Evolutionary conservation across 2,797 vertebrate genomes (phyloP).

Genomic region (Xyrichtys novacula): DNA sequence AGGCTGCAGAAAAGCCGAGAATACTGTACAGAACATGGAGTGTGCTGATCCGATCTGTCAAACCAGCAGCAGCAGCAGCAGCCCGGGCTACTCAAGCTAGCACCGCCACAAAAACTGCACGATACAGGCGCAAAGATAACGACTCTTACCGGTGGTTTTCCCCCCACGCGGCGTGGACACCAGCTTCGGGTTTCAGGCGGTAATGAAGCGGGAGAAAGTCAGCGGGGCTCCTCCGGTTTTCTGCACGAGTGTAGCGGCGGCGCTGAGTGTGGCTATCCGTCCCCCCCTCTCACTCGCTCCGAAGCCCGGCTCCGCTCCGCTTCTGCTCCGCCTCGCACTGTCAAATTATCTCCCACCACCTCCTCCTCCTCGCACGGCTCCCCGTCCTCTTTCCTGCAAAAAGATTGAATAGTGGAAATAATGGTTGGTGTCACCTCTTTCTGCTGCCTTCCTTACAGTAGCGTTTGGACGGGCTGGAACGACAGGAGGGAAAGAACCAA

Average conservation of each 20-base stretch:
- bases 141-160: slow-evolving; percentile 72
- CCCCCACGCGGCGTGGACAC: slow-evolving; percentile 44
- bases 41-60: slow-evolving; percentile 78
- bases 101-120: slow-evolving; percentile 43
- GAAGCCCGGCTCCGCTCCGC: slow-evolving; percentile 47
- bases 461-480: slow-evolving; percentile 74
- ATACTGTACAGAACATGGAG: slow-evolving; percentile 9
- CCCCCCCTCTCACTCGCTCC: slow-evolving; percentile 3
- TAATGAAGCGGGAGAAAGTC: slow-evolving; percentile 70
- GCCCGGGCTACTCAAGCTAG: slow-evolving; percentile 56
- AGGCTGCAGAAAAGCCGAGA: neutral
- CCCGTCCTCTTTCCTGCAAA: slow-evolving; percentile 28
- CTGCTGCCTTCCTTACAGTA: slow-evolving; percentile 56
- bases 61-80: slow-evolving; percentile 36
- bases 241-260: slow-evolving; percentile 68
- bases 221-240: slow-evolving; percentile 61
- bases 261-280: slow-evolving; percentile 49
- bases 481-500: slow-evolving; percentile 75
- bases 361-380: slow-evolving; percentile 5
- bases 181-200: slow-evolving; percentile 25
- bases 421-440: slow-evolving; percentile 39
- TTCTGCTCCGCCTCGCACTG: slow-evolving; percentile 57
- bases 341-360: slow-evolving; percentile 39
- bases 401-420: slow-evolving; percentile 28
- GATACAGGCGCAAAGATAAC: slow-evolving; percentile 11